Conservation (phyloP, 1,140 invertebrate genomes). For the Drosophila pseudoobscura region DNA sequence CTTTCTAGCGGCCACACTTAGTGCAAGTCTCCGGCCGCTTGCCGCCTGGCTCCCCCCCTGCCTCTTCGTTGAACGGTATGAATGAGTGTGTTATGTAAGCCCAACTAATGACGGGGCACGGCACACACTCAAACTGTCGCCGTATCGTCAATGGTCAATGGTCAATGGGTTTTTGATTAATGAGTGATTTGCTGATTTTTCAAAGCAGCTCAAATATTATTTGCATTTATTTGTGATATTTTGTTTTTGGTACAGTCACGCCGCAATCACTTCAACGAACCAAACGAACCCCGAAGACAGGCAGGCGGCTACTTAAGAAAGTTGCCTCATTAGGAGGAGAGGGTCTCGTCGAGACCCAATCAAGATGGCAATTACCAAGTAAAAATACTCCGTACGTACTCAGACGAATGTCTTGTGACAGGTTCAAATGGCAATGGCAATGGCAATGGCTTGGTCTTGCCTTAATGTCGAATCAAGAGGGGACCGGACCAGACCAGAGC, state of each 20-base stretch:
- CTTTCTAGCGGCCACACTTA: slow-evolving; percentile 35
- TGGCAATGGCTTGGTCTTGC: slow-evolving; percentile 56
- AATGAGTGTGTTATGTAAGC: slow-evolving; percentile 54
- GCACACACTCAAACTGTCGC: slow-evolving; percentile 50
- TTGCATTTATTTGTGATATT: slow-evolving; percentile 54
- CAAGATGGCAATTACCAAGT: slow-evolving; percentile 59
- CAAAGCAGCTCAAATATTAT: slow-evolving; percentile 48
- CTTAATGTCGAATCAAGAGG: slow-evolving; percentile 57
- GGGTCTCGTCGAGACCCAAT: slow-evolving; percentile 32
- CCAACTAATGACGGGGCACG: slow-evolving; percentile 27
- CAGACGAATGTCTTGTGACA: slow-evolving; percentile 26
- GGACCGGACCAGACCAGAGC: slow-evolving; percentile 1
- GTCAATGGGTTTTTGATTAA: slow-evolving; percentile 76
- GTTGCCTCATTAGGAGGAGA: slow-evolving; percentile 55
- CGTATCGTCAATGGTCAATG: slow-evolving; percentile 37
- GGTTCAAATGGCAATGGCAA: slow-evolving; percentile 74
- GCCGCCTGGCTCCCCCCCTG: not conserved
- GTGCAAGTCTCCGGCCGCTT: too few species aligned
- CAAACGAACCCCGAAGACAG: slow-evolving; percentile 56
- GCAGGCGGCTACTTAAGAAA: slow-evolving; percentile 43
- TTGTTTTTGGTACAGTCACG: slow-evolving; percentile 57
- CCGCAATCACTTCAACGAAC: slow-evolving; percentile 68
- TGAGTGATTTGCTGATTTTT: slow-evolving; percentile 68
- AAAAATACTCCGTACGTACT: slow-evolving; percentile 20
- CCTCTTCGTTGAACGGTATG: slow-evolving; percentile 14